phyloP scores from a whole-genome alignment of 1,140 invertebrate species.

The Copidosoma floridanum region DNA sequence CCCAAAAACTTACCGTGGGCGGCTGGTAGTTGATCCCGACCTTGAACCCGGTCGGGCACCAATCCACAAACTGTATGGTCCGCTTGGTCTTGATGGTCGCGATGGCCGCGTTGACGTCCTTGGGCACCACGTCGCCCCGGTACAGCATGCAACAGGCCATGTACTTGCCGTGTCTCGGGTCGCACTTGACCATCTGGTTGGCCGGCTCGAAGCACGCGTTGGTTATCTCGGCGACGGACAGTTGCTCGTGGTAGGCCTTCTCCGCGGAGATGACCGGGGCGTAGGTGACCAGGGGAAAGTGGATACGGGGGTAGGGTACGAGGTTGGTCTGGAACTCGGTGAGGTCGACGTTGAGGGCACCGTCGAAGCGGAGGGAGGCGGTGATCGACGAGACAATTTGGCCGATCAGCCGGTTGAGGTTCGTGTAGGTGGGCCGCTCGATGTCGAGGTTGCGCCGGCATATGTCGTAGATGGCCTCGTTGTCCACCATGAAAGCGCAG shows the following conservation, averaged over 20 bases:
- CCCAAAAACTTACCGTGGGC: slow-evolving; percentile 52
- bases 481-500: slow-evolving; percentile 85
- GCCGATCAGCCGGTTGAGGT: slow-evolving; percentile 78
- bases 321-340: slow-evolving; percentile 89
- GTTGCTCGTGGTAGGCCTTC: slow-evolving; percentile 68
- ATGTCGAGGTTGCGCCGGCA: slow-evolving; percentile 53
- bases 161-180: slow-evolving; percentile 76
- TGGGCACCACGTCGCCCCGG: slow-evolving; percentile 61
- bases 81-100: slow-evolving; percentile 87
- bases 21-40: slow-evolving; percentile 64
- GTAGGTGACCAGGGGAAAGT: slow-evolving; percentile 77
- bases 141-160: slow-evolving; percentile 89
- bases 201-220: slow-evolving; percentile 80
- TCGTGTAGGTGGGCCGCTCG: slow-evolving; percentile 77
- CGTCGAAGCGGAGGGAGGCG: slow-evolving; percentile 82
- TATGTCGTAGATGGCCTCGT: slow-evolving; percentile 83
- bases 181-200: slow-evolving; percentile 86
- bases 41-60: slow-evolving; percentile 81
- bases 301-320: slow-evolving; percentile 64
- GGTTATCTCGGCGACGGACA: slow-evolving; percentile 77
- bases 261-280: slow-evolving; percentile 77
- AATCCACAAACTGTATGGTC: slow-evolving; percentile 79
- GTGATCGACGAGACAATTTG: slow-evolving; percentile 84
- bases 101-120: slow-evolving; percentile 78
- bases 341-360: slow-evolving; percentile 83